These are phyloP conservation scores for Kradibia gibbosae DNA, from an alignment of 1,140 invertebrate genomes.

Conservation along the genomic window DNA sequence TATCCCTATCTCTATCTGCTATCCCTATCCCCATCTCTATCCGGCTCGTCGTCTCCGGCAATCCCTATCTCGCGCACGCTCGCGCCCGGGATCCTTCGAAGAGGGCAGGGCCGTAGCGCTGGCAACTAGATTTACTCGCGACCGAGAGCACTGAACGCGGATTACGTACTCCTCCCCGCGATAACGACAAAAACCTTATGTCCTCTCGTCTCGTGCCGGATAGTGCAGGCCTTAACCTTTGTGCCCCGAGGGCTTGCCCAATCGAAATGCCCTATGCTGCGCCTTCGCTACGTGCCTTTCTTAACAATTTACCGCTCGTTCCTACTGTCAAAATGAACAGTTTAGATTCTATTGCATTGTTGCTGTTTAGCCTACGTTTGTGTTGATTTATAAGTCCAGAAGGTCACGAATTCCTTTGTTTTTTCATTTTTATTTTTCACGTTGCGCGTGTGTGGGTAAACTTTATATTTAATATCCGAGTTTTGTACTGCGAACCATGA, in stretches of 20 bases:
- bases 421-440: no score
- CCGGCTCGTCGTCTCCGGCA: background rate
- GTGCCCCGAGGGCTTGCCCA: no score
- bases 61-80: background rate
- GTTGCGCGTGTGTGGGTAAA: no score
- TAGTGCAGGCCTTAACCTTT: slow-evolving; percentile 38
- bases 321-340: background rate
- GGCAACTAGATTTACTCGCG: slow-evolving; percentile 27
- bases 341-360: no score
- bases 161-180: background rate
- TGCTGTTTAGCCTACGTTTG: no score
- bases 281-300: background rate
- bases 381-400: no score
- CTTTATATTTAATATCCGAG: no score
- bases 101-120: slow-evolving; percentile 43
- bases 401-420: no score
- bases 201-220: slow-evolving; percentile 41
- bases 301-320: background rate
- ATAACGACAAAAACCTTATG: slow-evolving; percentile 8
- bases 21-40: no score
- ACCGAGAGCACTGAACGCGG: background rate
- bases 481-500: no score
- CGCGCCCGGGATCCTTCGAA: slow-evolving; percentile 29
- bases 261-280: no score
- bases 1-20: no score